These are phyloP conservation scores for Bagarius yarrelli DNA, from an alignment of 2,113 vertebrate genomes.

Conservation along the genomic window DNA sequence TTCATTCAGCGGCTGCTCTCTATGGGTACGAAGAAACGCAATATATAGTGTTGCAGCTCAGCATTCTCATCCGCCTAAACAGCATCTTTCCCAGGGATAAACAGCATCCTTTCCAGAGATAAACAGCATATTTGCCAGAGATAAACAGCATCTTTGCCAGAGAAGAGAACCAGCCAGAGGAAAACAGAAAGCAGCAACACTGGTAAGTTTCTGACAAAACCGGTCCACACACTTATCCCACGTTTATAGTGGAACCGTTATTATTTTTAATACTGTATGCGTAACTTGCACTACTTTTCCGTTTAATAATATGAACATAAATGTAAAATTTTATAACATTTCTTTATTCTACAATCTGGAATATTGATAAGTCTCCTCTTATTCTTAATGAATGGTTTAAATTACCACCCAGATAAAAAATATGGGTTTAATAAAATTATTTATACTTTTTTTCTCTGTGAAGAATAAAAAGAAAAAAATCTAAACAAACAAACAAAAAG, in stretches of 20 bases:
- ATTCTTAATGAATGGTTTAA: not conserved
- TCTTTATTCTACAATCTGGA: not conserved
- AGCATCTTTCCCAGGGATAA: conserved; percentile 32
- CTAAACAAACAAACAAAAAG: not conserved
- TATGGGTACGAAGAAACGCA: conserved; percentile 23
- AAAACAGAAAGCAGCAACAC: not conserved
- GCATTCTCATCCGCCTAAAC: conserved; percentile 1
- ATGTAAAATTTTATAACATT: no score
- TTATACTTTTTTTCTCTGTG: no score
- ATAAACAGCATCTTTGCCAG: not conserved
- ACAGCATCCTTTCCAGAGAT: not conserved
- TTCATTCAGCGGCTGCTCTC: conserved; percentile 21
- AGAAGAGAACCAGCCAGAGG: not conserved
- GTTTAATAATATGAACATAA: not conserved
- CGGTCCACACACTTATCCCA: not conserved
- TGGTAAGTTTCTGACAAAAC: conserved; percentile 41
- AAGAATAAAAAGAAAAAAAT: not conserved
- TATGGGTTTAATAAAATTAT: not conserved
- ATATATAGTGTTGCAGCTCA: conserved; percentile 4
- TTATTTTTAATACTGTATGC: not conserved
- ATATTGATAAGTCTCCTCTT: not conserved
- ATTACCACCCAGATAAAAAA: not conserved
- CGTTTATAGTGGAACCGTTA: not conserved
- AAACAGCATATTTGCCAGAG: no score
- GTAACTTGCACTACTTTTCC: not conserved